Evolutionary conservation across 1,140 invertebrate genomes (phyloP).

Genomic region (Tigriopus japonicus): DNA sequence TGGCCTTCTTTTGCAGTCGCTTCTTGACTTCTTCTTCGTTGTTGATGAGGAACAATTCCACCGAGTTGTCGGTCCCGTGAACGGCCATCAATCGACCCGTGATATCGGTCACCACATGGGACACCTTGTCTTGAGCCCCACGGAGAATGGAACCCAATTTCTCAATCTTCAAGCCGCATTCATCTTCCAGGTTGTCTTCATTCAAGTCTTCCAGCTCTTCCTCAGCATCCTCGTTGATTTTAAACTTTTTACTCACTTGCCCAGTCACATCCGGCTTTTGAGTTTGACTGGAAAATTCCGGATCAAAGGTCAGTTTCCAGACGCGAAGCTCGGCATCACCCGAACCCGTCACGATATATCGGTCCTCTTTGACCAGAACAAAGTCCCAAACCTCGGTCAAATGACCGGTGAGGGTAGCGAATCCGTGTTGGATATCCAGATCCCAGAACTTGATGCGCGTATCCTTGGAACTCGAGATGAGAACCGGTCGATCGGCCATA

Average conservation of each 20-base stretch:
- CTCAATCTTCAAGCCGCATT: conserved; percentile 13
- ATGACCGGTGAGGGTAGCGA: conserved; percentile 57
- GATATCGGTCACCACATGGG: conserved; percentile 41
- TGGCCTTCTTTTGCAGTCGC: conserved; percentile 47
- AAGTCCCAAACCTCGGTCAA: conserved; percentile 55
- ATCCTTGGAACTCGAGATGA: conserved; percentile 82
- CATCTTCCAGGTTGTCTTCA: conserved; percentile 11
- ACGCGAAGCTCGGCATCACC: conserved; percentile 63
- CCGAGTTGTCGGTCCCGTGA: conserved; percentile 53
- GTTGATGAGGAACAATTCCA: conserved; percentile 69
- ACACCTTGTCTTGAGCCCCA: conserved; percentile 47
- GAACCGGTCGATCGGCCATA: conserved; percentile 38
- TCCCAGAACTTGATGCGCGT: conserved; percentile 95
- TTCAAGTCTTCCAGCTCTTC: conserved; percentile 22
- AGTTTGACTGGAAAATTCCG: not conserved
- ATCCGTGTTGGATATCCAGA: conserved; percentile 80
- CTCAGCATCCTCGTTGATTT: conserved; percentile 31
- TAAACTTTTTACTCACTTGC: no score
- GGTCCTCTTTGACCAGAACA: conserved; percentile 51
- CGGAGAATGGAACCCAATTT: conserved; percentile 50
- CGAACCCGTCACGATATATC: conserved; percentile 64
- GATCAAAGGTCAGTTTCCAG: conserved; percentile 39
- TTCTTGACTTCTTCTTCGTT: conserved; percentile 47
- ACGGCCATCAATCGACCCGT: conserved; percentile 50
- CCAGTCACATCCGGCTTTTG: conserved; percentile 14